These are phyloP conservation scores for Drymonia ruficornis DNA, from an alignment of 2,888 invertebrate genomes.

Conservation along the genomic window DNA sequence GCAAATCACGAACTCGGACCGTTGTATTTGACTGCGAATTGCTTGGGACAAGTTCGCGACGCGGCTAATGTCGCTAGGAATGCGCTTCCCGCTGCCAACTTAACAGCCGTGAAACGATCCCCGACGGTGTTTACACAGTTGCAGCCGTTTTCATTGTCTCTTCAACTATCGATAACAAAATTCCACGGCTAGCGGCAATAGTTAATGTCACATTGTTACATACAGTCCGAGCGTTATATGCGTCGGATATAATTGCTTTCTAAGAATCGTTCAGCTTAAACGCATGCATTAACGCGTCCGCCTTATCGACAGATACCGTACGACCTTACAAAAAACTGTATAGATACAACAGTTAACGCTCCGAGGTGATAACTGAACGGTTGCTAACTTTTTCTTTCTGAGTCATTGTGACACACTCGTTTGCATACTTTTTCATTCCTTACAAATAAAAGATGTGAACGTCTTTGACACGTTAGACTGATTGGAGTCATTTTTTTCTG, in stretches of 20 bases:
- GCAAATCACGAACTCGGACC: slow-evolving; percentile 23
- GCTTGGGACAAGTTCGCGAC: slow-evolving; percentile 23
- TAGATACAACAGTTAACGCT: slow-evolving; percentile 55
- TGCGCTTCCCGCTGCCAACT: slow-evolving; percentile 30
- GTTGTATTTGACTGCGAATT: slow-evolving; percentile 37
- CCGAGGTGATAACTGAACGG: slow-evolving; percentile 57
- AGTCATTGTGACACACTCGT: slow-evolving; percentile 55
- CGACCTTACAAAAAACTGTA: slow-evolving; percentile 39
- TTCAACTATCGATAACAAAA: slow-evolving; percentile 55
- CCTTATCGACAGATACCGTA: slow-evolving; percentile 29
- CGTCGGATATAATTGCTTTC: slow-evolving; percentile 41
- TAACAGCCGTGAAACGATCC: slow-evolving; percentile 18
- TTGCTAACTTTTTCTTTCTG: slow-evolving; percentile 56
- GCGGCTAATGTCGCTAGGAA: slow-evolving; percentile 27
- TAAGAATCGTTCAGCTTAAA: slow-evolving; percentile 34
- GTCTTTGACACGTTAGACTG: slow-evolving; percentile 39
- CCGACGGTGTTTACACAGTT: slow-evolving; percentile 60
- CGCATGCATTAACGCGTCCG: slow-evolving; percentile 32
- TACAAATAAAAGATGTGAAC: slow-evolving; percentile 44
- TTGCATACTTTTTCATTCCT: slow-evolving; percentile 52
- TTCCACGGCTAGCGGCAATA: slow-evolving; percentile 61
- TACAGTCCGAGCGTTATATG: slow-evolving; percentile 36
- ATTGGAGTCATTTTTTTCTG: slow-evolving; percentile 45
- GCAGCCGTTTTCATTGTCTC: slow-evolving; percentile 56
- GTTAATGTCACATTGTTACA: slow-evolving; percentile 47